These are phyloP conservation scores for Nymphalis polychloros DNA, from an alignment of 2,888 invertebrate species.

Conservation along the genomic window DNA sequence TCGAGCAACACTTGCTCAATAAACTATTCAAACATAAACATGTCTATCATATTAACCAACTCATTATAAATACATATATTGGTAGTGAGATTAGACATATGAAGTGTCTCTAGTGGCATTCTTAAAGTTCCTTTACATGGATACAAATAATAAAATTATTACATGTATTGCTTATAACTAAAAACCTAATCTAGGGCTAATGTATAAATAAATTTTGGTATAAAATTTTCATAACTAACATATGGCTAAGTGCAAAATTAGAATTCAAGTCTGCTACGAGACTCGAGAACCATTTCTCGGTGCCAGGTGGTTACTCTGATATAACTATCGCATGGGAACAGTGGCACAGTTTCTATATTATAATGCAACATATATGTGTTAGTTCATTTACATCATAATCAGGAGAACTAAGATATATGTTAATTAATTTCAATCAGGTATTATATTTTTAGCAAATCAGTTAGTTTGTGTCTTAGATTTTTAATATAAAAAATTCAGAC, in stretches of 20 bases:
- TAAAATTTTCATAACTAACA: constrained; percentile 40
- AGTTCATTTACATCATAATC: not conserved
- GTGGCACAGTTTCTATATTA: not conserved
- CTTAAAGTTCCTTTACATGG: not conserved
- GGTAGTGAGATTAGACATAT: not conserved
- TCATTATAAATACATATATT: not conserved
- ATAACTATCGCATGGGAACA: not conserved
- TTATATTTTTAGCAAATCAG: not conserved
- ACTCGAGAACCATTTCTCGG: constrained; percentile 8
- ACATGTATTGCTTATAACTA: constrained; percentile 20
- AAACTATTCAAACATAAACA: constrained; percentile 37
- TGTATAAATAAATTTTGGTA: constrained; percentile 49
- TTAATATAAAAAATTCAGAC: not conserved
- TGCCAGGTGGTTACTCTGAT: not conserved
- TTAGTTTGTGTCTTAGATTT: not conserved
- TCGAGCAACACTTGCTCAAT: constrained; percentile 16
- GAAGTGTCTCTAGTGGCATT: not conserved
- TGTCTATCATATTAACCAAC: constrained; percentile 16
- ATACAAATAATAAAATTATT: constrained; percentile 1
- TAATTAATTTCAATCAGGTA: not conserved
- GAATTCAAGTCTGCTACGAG: constrained; percentile 15
- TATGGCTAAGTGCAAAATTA: constrained; percentile 41
- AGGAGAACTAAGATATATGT: not conserved
- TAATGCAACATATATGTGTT: not conserved
- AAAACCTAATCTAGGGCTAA: constrained; percentile 29